A percentile compares a stretch with the other conserved stretches of the same genome.
phyloP scores from a whole-genome alignment of 2,888 invertebrate species.

The Malthinus flaveolus region DNA sequence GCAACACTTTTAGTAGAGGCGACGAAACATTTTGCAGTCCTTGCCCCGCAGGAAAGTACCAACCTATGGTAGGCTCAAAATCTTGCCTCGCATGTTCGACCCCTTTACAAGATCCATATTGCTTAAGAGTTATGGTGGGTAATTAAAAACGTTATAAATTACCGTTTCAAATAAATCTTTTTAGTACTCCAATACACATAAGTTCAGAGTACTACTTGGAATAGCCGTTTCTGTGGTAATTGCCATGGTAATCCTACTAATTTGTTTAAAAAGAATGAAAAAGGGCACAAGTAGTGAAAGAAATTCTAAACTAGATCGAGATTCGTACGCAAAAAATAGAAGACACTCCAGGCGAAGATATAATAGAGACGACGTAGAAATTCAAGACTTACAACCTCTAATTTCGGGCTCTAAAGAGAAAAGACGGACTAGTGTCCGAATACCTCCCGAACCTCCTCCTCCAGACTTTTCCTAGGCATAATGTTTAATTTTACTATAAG shows the following conservation, averaged over 20 bases:
- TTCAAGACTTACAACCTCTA: conserved; percentile 26
- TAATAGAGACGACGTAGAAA: conserved; percentile 29
- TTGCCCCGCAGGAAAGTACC: conserved; percentile 50
- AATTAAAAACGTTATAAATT: background rate
- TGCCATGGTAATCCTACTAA: conserved; percentile 14
- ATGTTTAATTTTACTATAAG: background rate
- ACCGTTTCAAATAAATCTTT: background rate
- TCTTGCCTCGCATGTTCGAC: conserved; percentile 48
- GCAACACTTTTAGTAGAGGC: conserved; percentile 48
- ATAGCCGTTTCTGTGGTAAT: conserved; percentile 9
- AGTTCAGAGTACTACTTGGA: conserved; percentile 22
- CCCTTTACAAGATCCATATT: conserved; percentile 46
- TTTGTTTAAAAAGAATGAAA: conserved; percentile 9
- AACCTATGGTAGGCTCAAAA: conserved; percentile 48
- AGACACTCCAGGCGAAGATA: conserved; percentile 9
- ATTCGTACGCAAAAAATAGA: conserved; percentile 7
- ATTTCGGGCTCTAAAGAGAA: conserved; percentile 9
- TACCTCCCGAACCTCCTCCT: conserved; percentile 39
- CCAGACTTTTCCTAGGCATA: conserved; percentile 36
- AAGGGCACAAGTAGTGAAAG: background rate
- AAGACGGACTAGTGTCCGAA: conserved; percentile 10
- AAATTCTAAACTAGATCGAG: background rate
- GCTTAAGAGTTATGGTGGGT: conserved; percentile 22
- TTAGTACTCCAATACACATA: conserved; percentile 24
- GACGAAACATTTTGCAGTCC: conserved; percentile 46